Base-by-base conservation (phyloP, 2,888 invertebrate species). In the Macrosoma leucophasiata region DNA sequence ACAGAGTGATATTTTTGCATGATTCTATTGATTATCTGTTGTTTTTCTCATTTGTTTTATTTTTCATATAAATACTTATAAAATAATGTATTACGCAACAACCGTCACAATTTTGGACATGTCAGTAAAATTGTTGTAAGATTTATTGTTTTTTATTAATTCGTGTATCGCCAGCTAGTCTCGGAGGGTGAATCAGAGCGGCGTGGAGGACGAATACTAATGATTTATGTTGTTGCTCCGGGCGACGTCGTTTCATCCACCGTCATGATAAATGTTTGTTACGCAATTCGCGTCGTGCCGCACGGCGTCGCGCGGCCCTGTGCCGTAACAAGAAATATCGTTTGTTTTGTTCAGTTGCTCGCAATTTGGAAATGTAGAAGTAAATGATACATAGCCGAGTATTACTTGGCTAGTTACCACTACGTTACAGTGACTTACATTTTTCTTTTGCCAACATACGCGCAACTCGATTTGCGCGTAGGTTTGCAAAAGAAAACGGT, bases 171-270 rank as follows among this genome's bases (percentile, higher is more conserved):
- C 21, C 21, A 26, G 22, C 25, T 19, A 33, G 38, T 29, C 24
- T 24, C 13, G 29, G 26, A 13, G 25, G 59, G 64, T 67, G 67
- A 67, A 65, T 66, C 65, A 59, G 55, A 10, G 36, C 30, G 43
- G 48, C 18, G n/a, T n/a, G 50, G 40, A 43, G 46, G 43, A 41
- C 38, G 50, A 46, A 55, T 52, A 49, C 57, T 58, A 65, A 72
- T 76, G 75, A 76, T 76, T 74, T 72, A 76, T 76, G 66, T 68
- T 58, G 58, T 56, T 62, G 62, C 58, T 55, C 50, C 53, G 47
- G 61, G 66, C 67, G 66, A 58, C 59, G 46, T 61, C 60, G 58
- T 57, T 68, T 62, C 63, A 66, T 52, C 58, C 52, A 46, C 45
- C 41, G 45, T 41, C 46, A 52, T 74, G 74, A 76, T 73, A 69